A percentile compares a stretch with the other conserved stretches of the same genome.
Evolutionary conservation across 2,113 vertebrate species (phyloP).

Genomic region (Glaucidium brasilianum): DNA sequence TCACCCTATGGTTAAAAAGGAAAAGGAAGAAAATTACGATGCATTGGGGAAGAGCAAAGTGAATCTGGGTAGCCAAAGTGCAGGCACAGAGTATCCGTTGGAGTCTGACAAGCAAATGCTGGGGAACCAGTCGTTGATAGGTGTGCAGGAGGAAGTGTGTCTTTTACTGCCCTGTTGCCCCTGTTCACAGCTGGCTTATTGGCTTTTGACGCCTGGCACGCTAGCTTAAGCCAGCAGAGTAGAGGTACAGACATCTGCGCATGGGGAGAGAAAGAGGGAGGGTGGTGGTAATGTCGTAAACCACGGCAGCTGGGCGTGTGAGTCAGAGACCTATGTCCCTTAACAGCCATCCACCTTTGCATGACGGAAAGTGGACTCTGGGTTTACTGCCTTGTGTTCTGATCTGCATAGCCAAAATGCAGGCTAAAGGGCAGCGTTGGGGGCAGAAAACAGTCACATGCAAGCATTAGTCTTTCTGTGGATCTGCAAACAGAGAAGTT

Average conservation of each 20-base stretch:
- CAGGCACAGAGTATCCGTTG: not conserved
- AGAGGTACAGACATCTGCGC: not conserved
- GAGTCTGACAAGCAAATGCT: not conserved
- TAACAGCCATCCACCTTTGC: not conserved
- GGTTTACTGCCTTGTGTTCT: not conserved
- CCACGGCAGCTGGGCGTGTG: not conserved
- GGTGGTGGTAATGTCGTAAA: not conserved
- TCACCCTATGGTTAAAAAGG: not conserved
- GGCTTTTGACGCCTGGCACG: not conserved
- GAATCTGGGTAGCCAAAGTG: not conserved
- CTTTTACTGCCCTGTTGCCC: not conserved
- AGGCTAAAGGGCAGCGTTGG: not conserved
- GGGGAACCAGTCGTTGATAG: not conserved
- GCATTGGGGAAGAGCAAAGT: not conserved
- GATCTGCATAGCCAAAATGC: not conserved
- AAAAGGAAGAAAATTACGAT: not conserved
- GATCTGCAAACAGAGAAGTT: not conserved
- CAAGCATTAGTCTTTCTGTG: not conserved
- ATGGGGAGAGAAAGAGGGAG: not conserved
- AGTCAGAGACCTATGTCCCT: not conserved
- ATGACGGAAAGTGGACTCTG: not conserved
- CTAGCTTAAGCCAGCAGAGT: not conserved
- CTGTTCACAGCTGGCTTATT: not conserved
- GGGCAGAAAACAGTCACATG: not conserved
- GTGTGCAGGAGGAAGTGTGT: not conserved